Percentiles rank a stretch among this genome's conserved stretches.
These are phyloP conservation scores for Blastomussa wellsi DNA, from an alignment of 92 coral and sea anemone genomes.

Conservation along the genomic window DNA sequence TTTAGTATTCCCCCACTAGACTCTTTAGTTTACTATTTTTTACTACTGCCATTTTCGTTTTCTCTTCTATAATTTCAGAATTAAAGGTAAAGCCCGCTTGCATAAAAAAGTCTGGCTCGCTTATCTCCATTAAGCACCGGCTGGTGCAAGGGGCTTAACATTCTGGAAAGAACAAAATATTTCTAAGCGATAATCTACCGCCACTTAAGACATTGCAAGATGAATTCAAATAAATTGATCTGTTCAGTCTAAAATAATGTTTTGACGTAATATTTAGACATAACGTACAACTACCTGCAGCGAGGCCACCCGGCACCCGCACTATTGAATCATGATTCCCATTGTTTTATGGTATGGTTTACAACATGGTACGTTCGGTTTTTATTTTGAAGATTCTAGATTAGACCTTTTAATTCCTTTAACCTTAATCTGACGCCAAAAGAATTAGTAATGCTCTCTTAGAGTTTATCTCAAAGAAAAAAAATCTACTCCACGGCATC, in stretches of 20 bases:
- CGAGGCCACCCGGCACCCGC: constrained; percentile 17
- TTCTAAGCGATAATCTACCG: background rate
- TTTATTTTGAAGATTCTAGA: background rate
- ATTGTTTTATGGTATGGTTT: background rate
- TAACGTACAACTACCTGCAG: background rate
- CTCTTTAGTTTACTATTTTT: background rate
- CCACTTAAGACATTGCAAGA: background rate
- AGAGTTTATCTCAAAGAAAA: background rate
- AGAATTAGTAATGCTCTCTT: background rate
- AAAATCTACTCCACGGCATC: background rate
- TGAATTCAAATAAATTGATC: background rate
- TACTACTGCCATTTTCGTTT: too few relatives aligned
- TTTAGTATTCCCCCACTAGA: background rate
- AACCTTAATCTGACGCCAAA: constrained; percentile 5
- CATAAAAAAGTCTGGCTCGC: background rate
- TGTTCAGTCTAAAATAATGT: background rate
- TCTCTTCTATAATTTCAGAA: background rate
- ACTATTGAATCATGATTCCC: constrained; percentile 4
- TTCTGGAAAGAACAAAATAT: background rate
- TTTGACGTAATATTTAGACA: constrained; percentile 3
- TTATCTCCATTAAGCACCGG: background rate
- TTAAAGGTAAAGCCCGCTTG: background rate
- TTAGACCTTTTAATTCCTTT: background rate
- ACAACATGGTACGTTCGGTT: background rate
- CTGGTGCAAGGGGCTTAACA: background rate